Conservation (phyloP, 2,797 vertebrate species). For the Centropyge bicolor region DNA sequence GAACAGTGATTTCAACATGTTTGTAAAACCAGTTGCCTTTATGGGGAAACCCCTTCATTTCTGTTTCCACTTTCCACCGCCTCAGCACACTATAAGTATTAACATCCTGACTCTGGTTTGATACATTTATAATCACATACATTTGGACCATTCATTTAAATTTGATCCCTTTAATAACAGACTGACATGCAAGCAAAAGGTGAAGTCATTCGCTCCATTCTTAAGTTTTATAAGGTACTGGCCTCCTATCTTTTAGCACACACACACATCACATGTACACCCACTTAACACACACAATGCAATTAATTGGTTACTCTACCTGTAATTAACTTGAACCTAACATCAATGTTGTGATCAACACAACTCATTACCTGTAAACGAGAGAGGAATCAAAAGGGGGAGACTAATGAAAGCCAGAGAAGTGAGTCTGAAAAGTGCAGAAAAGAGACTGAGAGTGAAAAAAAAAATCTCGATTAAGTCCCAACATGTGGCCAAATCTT, state of each 20-base stretch:
- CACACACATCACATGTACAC: constrained; percentile 17
- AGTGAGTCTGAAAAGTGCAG: constrained; percentile 17
- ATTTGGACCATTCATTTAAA: not conserved
- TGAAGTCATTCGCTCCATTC: constrained; percentile 2
- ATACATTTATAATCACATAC: not conserved
- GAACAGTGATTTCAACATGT: not conserved
- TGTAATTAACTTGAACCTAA: constrained; percentile 72
- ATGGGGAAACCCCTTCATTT: not conserved
- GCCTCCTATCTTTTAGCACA: constrained; percentile 18
- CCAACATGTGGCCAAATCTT: not conserved
- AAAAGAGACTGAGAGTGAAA: constrained; percentile 17
- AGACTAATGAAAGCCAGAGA: constrained; percentile 38
- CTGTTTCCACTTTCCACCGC: not conserved
- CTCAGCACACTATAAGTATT: not conserved
- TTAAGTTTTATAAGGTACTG: constrained; percentile 11
- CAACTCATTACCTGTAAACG: constrained; percentile 66
- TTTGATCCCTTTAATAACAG: not conserved
- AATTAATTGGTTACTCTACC: constrained; percentile 66
- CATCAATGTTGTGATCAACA: constrained; percentile 70
- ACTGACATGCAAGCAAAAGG: constrained; percentile 11
- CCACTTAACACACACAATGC: constrained; percentile 40
- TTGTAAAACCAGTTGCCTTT: not conserved
- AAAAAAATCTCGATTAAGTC: not conserved
- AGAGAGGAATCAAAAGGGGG: constrained; percentile 31
- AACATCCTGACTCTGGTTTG: not conserved